Conservation (phyloP, 2,797 vertebrate genomes). For the Cryptoblepharus egeriae region DNA sequence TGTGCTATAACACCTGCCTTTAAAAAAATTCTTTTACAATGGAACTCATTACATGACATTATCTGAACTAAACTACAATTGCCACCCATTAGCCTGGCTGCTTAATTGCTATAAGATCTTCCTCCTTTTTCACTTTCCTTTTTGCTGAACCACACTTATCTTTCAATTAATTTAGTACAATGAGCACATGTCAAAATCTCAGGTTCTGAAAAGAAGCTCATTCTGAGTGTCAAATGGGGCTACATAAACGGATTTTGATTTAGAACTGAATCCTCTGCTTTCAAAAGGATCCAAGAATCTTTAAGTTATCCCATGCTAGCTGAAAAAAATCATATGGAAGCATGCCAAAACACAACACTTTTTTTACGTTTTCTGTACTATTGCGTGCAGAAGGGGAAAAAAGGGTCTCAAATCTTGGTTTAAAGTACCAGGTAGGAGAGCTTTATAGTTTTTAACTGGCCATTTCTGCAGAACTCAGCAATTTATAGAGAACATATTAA, state of each 20-base stretch:
- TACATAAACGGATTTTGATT: neutral
- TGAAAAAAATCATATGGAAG: constrained; percentile 6
- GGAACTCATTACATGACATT: neutral
- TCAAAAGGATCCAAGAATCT: constrained; percentile 11
- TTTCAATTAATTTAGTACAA: constrained; percentile 9
- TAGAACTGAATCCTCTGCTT: neutral
- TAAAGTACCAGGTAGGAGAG: neutral
- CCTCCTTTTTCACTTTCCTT: neutral
- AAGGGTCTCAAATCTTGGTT: neutral
- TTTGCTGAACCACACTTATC: neutral
- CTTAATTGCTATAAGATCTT: constrained; percentile 5
- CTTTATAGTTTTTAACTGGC: neutral
- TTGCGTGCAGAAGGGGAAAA: neutral
- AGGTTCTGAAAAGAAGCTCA: constrained; percentile 7
- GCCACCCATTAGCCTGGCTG: neutral
- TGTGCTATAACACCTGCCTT: neutral
- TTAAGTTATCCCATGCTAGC: neutral
- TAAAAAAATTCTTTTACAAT: neutral
- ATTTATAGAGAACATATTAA: neutral
- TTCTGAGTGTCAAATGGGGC: neutral
- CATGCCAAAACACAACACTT: constrained; percentile 1
- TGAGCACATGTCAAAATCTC: neutral
- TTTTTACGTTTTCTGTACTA: neutral
- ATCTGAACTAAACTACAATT: neutral
- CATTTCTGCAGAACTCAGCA: neutral